Conservation (phyloP, 2,113 vertebrate genomes). For the Scopus umbretta region DNA sequence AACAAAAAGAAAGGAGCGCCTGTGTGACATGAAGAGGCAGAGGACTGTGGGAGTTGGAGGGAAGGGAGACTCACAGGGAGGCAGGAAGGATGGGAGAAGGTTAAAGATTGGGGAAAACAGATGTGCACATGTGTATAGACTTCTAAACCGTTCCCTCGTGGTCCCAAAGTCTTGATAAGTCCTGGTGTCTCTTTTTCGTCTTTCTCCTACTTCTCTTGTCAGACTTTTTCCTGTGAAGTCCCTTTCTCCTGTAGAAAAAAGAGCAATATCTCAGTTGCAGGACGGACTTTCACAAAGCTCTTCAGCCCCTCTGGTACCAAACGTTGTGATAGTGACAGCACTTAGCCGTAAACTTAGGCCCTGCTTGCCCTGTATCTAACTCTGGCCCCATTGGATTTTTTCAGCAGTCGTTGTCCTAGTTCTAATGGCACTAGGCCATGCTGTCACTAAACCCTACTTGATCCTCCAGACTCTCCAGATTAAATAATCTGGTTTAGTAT, state of each 20-base stretch:
- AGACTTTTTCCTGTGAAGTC: background rate
- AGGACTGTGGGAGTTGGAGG: background rate
- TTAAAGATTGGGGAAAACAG: background rate
- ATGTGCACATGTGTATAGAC: background rate
- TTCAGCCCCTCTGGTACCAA: background rate
- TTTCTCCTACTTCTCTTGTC: background rate
- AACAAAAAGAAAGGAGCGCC: background rate
- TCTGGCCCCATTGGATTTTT: background rate
- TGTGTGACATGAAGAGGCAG: background rate
- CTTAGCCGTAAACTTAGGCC: background rate
- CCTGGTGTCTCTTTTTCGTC: background rate
- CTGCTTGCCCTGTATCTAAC: background rate
- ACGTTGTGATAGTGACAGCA: background rate
- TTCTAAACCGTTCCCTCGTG: background rate
- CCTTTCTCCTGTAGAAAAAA: background rate
- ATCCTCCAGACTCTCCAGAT: background rate
- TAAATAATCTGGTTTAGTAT: background rate
- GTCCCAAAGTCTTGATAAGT: background rate
- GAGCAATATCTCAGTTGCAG: background rate
- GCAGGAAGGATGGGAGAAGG: conserved; percentile 10
- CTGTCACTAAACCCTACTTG: background rate
- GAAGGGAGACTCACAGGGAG: background rate
- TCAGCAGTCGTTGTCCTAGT: background rate
- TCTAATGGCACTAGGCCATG: background rate
- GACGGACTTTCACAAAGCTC: background rate